Conservation (phyloP, 2,888 invertebrate species). For the Diarsia brunnea region DNA sequence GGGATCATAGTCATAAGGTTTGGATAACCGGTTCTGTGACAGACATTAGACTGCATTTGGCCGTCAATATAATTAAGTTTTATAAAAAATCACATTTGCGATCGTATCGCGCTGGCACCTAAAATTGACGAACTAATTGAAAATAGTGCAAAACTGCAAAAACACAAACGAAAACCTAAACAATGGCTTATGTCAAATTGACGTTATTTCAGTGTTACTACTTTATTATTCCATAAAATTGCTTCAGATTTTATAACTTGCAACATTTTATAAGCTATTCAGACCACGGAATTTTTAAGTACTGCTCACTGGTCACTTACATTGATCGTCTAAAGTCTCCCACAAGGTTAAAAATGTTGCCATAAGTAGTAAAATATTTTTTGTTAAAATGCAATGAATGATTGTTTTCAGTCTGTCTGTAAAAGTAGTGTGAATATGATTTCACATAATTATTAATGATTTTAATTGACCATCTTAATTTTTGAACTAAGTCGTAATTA, state of each 20-base stretch:
- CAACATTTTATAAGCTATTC: not conserved
- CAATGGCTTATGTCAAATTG: not conserved
- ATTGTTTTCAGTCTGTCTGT: too few species aligned
- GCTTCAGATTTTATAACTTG: not conserved
- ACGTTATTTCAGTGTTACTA: not conserved
- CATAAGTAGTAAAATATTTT: too few species aligned
- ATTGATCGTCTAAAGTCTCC: not conserved
- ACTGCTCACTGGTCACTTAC: not conserved
- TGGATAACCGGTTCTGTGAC: not conserved
- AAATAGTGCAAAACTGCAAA: not conserved
- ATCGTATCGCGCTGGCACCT: not conserved
- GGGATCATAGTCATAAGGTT: not conserved
- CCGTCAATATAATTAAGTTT: not conserved
- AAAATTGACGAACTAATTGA: not conserved
- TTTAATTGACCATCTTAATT: too few species aligned
- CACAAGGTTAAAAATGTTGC: conserved; percentile 1
- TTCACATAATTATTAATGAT: too few species aligned
- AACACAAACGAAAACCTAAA: not conserved
- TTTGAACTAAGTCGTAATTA: too few species aligned
- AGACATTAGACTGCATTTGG: not conserved
- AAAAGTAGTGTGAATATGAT: too few species aligned
- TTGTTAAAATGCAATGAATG: too few species aligned
- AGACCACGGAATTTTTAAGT: not conserved
- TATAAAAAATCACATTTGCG: not conserved
- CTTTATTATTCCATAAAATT: not conserved